phyloP scores from a whole-genome alignment of 2,888 invertebrate genomes.

The Euclidia mi region DNA sequence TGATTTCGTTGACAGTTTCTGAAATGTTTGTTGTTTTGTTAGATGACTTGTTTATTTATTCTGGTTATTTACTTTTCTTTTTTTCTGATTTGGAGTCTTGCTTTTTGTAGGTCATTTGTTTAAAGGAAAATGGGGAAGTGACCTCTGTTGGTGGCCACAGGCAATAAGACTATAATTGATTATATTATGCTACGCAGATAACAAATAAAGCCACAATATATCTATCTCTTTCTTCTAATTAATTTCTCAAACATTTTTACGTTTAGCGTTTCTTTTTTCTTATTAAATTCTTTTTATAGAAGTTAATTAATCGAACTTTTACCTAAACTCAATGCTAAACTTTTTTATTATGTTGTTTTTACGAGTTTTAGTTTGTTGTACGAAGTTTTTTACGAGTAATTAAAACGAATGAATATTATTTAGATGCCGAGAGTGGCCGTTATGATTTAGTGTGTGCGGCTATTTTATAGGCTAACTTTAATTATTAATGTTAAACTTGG shows the following conservation, averaged over 20 bases:
- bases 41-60: neutral
- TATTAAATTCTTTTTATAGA: constrained; percentile 39
- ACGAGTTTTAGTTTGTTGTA: constrained; percentile 46
- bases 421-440: constrained; percentile 25
- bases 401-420: constrained; percentile 54
- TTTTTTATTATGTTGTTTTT: constrained; percentile 50
- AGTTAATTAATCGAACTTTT: constrained; percentile 54
- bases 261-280: constrained; percentile 18
- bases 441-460: constrained; percentile 31
- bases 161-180: too few species aligned
- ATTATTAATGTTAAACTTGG: constrained; percentile 29
- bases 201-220: constrained; percentile 19
- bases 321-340: constrained; percentile 37
- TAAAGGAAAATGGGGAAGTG: too few species aligned
- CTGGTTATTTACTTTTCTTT: neutral
- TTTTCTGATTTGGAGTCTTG: neutral
- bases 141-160: too few species aligned
- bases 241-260: neutral
- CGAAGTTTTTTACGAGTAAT: constrained; percentile 56
- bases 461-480: constrained; percentile 34
- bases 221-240: constrained; percentile 13
- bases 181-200: too few species aligned
- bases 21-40: neutral
- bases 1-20: neutral
- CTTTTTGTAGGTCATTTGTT: too few species aligned